Base-by-base conservation (phyloP, 2,888 invertebrate genomes). In the Drosophila monieri region DNA sequence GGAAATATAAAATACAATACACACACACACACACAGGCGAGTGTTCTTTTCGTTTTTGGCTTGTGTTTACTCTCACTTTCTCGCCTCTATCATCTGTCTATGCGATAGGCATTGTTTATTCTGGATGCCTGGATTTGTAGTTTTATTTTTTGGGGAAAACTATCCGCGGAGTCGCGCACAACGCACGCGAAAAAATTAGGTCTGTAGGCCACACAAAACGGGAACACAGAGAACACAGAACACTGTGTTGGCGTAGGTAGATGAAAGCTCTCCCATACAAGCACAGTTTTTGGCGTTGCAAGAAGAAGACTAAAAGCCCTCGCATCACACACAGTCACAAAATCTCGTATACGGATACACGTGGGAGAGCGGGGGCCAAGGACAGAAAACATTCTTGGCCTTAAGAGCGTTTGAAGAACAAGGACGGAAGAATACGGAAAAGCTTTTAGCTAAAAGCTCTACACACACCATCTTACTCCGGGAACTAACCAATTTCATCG, bases 391-490 rank as follows among this genome's bases (percentile, higher is more conserved):
- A 85, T 88, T 89, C 91, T 91, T 90, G 90, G 91, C 90, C 90
- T 89, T 89, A 89, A 90, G n/a, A 35, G 85, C 85, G 86, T 88
- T 90, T 90, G 90, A 90, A 89, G 90, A 90, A 90, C 90, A 90
- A 90, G 90, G 90, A 90, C 91, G 85, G 91, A 90, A 88, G 77
- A 56, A 54, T 65, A 62, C 54, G 43, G 12, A 18, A 18, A 51
- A 78, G 81, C 87, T 81, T 76, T 74, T 32, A 77, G 74, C 78
- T 87, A 49, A 75, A 86, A 84, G 80, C 87, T 30, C 52, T 54
- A 58, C 60, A 57, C 53, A 69, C 8, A 32, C 37, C 37, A 43
- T 2, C 43, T 18, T 27, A 44, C 60, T 44, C 41, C 35, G 35
- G 35, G 35, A 35, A 35, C 35, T 35, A 35, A 35, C 5, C 6